Conservation (phyloP, 2,797 vertebrate species). For the Intellagama lesueurii region DNA sequence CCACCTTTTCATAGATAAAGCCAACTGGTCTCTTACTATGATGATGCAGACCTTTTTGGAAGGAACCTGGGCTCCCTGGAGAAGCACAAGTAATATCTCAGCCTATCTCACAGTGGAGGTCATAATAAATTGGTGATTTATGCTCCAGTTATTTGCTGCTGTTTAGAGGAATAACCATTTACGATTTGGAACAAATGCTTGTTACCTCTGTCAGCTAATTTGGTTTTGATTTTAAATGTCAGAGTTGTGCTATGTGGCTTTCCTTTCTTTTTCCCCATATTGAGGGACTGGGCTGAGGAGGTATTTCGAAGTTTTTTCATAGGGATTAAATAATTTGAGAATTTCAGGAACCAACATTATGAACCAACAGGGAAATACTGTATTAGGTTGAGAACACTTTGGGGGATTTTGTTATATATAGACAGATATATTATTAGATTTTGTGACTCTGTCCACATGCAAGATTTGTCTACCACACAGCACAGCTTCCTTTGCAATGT, state of each 20-base stretch:
- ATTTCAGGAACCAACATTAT: not conserved
- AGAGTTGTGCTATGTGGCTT: not conserved
- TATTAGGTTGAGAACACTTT: no score
- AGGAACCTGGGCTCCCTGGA: not conserved
- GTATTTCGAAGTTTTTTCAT: not conserved
- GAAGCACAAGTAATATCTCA: not conserved
- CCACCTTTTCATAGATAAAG: not conserved
- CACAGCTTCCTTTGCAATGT: no score
- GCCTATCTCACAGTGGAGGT: not conserved
- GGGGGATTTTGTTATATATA: no score
- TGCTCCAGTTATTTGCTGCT: not conserved
- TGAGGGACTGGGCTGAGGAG: not conserved
- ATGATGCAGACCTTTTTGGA: no score
- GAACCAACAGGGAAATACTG: no score
- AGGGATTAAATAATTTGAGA: not conserved
- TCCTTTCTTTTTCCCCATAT: not conserved
- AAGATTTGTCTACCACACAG: no score
- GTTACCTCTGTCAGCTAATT: not conserved
- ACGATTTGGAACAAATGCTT: no score
- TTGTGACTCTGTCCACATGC: no score
- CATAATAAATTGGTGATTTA: not conserved
- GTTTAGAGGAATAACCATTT: not conserved
- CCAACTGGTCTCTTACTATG: not conserved
- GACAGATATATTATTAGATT: no score
- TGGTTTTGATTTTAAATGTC: conserved; percentile 1